These are phyloP conservation scores for Drosophila sechellia DNA, from an alignment of 1,140 invertebrate genomes.

Conservation along the genomic window DNA sequence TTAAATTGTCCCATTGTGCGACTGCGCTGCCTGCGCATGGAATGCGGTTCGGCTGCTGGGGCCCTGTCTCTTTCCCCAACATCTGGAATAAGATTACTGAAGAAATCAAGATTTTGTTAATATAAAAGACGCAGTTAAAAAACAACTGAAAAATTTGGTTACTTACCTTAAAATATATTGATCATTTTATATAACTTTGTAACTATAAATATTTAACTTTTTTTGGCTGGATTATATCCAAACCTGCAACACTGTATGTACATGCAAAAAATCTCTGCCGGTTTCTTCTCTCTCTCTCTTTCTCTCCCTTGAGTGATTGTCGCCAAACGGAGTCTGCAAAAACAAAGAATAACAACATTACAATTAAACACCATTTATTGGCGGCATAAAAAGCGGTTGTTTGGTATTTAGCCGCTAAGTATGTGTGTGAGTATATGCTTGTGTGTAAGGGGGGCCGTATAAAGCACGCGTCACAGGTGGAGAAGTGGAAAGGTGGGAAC, in stretches of 20 bases:
- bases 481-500: slow-evolving; percentile 17
- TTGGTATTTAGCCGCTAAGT: slow-evolving; percentile 36
- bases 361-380: slow-evolving; percentile 50
- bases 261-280: slow-evolving; percentile 22
- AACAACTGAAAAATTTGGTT: not conserved
- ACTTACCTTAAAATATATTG: too few species aligned
- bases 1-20: too few species aligned
- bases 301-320: slow-evolving; percentile 13
- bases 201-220: not conserved
- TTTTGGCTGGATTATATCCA: not conserved
- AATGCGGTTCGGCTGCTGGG: slow-evolving; percentile 42
- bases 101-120: too few species aligned
- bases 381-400: slow-evolving; percentile 13
- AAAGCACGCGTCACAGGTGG: slow-evolving; percentile 47
- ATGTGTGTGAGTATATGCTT: not conserved
- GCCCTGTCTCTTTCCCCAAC: slow-evolving; percentile 23
- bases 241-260: not conserved
- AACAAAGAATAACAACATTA: slow-evolving; percentile 17
- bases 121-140: not conserved
- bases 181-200: not conserved
- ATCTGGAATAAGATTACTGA: too few species aligned
- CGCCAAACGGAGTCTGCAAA: slow-evolving; percentile 37
- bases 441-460: slow-evolving; percentile 1
- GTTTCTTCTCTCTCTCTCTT: not conserved
- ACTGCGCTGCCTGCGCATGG: slow-evolving; percentile 17